A percentile compares a stretch with the other conserved stretches of the same genome.
phyloP scores from a whole-genome alignment of 2,797 vertebrate species.

The Orientallactaga sibirica region DNA sequence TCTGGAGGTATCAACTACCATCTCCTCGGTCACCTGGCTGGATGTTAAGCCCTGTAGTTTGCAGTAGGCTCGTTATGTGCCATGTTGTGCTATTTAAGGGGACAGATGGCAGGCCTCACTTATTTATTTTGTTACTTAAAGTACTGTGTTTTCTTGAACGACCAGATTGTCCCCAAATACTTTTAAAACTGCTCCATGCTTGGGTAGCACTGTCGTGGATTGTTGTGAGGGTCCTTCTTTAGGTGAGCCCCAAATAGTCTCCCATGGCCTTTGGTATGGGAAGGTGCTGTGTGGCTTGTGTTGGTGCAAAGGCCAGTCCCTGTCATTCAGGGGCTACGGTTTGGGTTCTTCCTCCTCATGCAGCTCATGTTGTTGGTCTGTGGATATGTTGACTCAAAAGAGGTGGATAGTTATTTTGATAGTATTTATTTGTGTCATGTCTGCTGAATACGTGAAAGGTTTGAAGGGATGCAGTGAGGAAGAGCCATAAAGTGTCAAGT shows the following conservation, averaged over 20 bases:
- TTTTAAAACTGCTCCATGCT: not conserved
- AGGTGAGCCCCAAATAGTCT: not conserved
- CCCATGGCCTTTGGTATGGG: not conserved
- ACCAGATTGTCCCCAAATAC: not conserved
- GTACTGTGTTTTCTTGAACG: constrained; percentile 25
- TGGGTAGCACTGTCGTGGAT: not conserved
- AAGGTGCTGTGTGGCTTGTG: not conserved
- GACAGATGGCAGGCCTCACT: not conserved
- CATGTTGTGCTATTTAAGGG: not conserved
- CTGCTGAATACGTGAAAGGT: not conserved
- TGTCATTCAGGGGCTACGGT: not conserved
- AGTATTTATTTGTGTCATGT: not conserved
- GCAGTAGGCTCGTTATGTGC: not conserved
- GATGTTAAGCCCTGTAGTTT: not conserved
- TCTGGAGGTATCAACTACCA: not conserved
- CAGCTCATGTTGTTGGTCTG: not conserved
- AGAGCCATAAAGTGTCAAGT: no score
- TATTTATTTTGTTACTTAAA: not conserved
- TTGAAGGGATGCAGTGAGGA: not conserved
- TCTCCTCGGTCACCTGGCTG: not conserved
- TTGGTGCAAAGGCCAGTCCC: not conserved
- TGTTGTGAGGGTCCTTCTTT: not conserved
- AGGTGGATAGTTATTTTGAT: not conserved
- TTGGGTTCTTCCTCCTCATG: not conserved
- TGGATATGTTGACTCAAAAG: not conserved